Evolutionary conservation across 2,113 vertebrate genomes (phyloP).

Genomic region (Saccopteryx bilineata): DNA sequence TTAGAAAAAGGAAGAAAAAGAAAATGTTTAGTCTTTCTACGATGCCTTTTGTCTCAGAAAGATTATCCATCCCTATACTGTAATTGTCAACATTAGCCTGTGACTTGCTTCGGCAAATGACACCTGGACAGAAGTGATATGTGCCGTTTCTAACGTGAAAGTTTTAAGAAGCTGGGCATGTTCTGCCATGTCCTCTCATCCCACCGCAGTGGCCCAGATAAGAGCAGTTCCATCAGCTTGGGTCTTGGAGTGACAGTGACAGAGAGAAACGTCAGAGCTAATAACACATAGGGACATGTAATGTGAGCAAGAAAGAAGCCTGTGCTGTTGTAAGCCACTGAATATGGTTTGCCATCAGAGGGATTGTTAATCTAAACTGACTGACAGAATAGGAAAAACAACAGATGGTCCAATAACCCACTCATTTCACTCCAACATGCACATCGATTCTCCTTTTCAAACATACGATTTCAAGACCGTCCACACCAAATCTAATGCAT

Average conservation of each 20-base stretch:
- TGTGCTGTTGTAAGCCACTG: neutral
- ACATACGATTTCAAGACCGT: slow-evolving; percentile 19
- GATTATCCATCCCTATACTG: neutral
- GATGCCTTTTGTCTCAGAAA: neutral
- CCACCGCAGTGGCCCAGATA: neutral
- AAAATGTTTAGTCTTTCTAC: neutral
- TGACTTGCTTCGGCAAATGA: neutral
- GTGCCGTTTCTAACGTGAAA: neutral
- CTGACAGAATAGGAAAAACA: slow-evolving; percentile 20
- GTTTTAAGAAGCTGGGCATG: neutral
- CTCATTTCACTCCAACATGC: neutral
- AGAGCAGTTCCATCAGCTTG: neutral
- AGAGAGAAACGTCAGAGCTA: neutral
- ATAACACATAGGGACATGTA: neutral
- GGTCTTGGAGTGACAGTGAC: neutral
- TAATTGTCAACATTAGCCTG: neutral
- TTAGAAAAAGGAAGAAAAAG: neutral
- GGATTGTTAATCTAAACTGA: neutral
- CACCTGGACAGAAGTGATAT: neutral
- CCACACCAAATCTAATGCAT: neutral
- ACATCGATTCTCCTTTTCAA: neutral
- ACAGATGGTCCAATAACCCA: neutral
- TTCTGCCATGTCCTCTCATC: neutral
- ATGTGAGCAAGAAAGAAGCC: neutral
- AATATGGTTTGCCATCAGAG: neutral